Base-by-base conservation (phyloP, 2,888 invertebrate genomes). In the Chloromyia formosa region DNA sequence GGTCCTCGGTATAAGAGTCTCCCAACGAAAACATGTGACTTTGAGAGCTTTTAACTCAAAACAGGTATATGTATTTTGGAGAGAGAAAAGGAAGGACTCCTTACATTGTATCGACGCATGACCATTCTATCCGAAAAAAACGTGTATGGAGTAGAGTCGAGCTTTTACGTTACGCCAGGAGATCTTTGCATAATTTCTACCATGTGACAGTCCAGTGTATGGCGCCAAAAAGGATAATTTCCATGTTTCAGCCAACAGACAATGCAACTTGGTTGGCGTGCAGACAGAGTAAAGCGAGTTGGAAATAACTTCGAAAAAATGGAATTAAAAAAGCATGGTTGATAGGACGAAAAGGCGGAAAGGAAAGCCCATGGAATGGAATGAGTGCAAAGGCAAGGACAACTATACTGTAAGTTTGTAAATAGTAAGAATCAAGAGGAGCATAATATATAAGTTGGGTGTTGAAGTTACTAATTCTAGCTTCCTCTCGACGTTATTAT, bases 1-100 rank as follows among this genome's bases (percentile, higher is more conserved):
- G 66, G 42, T 62, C 62, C 16, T 18, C 4, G 40, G 22, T 66
- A 66, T 66, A 66, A 66, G 49, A 66, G 66, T 9, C 45, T 62
- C 35, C 18, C 49, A 35, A 1, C 7, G 40, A 62, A 7, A 40
- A n/a, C 62, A 40, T 62, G 20, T 40, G 62, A 9, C 40, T 16
- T 9, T 40, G 35, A 18, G 20, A 62, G 42, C 40, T 42, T 62
- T 60, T 61, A n/a, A 4, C 62, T 62, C 62, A 2, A 0, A 20
- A 7, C 60, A 60, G 60, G 60, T 60, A 23, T 35, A 35, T 35
- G 27, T 7, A 35, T 35, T 5, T 23, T 23, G 10, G 27, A 60
- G 60, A 60, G 14, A 22, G 60, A 10, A 22, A 60, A 4, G 56
- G 10, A 56, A 22, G 16, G 20, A 53, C 53, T n/a, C n/a, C 16